Conservation (phyloP, 2,888 invertebrate species). For the Torymus auratus region DNA sequence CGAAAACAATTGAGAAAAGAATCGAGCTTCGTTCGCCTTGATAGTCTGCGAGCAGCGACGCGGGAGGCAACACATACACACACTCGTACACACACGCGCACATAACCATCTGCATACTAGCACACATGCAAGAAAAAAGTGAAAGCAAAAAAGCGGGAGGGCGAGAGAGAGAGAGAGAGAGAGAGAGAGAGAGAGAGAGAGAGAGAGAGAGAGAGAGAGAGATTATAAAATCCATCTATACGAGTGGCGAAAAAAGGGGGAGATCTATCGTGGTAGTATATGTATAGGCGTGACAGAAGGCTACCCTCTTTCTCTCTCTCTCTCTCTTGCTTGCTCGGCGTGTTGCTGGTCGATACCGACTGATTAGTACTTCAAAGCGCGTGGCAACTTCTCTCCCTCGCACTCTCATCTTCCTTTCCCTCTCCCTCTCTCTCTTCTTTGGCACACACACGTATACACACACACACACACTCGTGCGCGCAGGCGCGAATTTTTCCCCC, state of each 20-base stretch:
- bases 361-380: conserved; percentile 73
- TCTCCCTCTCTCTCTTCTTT: background rate
- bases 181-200: too few species aligned
- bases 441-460: background rate
- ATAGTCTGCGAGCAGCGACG: background rate
- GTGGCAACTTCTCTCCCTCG: conserved; percentile 55
- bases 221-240: conserved; percentile 41
- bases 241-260: conserved; percentile 46
- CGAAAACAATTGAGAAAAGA: conserved; percentile 1
- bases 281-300: conserved; percentile 45
- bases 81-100: background rate
- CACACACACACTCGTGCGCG: conserved; percentile 30
- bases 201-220: too few species aligned
- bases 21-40: background rate
- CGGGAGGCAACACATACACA: conserved; percentile 3
- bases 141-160: too few species aligned
- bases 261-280: conserved; percentile 33
- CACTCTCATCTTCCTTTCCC: conserved; percentile 5
- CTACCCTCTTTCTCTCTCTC: conserved; percentile 7
- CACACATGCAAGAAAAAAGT: too few species aligned
- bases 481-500: too few species aligned
- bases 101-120: too few species aligned
- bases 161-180: too few species aligned
- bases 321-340: conserved; percentile 55
- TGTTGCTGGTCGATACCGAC: conserved; percentile 67